Evolutionary conservation across 2,797 vertebrate species (phyloP).

Genomic region (Dicrostonyx torquatus): DNA sequence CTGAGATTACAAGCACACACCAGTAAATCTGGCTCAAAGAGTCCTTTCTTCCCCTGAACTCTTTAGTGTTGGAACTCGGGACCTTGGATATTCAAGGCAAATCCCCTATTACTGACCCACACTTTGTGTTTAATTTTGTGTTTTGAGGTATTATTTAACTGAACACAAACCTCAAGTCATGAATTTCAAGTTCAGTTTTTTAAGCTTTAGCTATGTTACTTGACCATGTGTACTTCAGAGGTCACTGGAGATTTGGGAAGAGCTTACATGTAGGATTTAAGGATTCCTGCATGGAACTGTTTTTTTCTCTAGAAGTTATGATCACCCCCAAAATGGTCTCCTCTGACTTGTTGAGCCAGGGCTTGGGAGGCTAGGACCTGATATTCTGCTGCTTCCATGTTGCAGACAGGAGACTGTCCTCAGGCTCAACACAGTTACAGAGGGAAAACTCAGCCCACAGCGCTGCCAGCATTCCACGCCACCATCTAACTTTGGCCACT

Average conservation of each 20-base stretch:
- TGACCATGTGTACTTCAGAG: neutral
- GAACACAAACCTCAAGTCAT: neutral
- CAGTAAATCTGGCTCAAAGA: neutral
- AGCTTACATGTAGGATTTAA: neutral
- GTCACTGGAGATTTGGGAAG: neutral
- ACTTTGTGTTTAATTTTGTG: neutral
- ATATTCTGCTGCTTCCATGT: neutral
- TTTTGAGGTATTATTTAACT: neutral
- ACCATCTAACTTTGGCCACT: neutral
- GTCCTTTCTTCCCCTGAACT: neutral
- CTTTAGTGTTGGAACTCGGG: neutral
- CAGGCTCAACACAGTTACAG: neutral
- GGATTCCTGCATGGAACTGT: neutral
- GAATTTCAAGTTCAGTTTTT: neutral
- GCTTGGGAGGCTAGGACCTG: neutral
- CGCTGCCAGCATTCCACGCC: neutral
- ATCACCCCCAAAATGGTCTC: neutral
- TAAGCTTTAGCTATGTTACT: neutral
- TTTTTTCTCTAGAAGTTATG: neutral
- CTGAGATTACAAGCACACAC: neutral
- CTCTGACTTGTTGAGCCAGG: neutral
- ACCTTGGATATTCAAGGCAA: neutral
- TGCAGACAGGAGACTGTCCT: neutral
- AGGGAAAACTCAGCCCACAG: neutral
- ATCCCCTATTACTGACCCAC: neutral